phyloP scores from a whole-genome alignment of 2,113 vertebrate species.

The Neofelis nebulosa region DNA sequence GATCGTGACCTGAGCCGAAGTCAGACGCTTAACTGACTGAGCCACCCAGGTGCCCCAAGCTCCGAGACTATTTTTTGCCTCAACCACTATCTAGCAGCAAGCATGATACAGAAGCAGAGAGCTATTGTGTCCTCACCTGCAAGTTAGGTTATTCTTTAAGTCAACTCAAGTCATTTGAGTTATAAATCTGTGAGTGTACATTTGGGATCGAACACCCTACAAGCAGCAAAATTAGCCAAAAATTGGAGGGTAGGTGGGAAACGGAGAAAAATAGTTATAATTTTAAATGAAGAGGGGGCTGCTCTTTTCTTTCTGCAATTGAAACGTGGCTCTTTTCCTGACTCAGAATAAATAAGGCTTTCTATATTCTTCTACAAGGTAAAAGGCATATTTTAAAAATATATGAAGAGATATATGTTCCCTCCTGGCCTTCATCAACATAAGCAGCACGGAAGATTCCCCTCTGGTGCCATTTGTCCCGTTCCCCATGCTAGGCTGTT shows the following conservation, averaged over 20 bases:
- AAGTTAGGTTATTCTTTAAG: background rate
- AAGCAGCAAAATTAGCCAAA: background rate
- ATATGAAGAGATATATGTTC: background rate
- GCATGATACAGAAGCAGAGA: background rate
- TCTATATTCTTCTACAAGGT: background rate
- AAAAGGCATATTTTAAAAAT: background rate
- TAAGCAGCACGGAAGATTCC: background rate
- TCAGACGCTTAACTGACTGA: too few relatives aligned
- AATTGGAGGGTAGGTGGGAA: background rate
- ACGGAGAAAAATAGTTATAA: background rate
- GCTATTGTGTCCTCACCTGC: too few relatives aligned
- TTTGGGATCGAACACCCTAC: fast-evolving
- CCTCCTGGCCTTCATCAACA: background rate
- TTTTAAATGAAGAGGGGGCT: background rate
- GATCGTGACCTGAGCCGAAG: too few relatives aligned
- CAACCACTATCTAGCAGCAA: too few relatives aligned
- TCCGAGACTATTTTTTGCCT: background rate
- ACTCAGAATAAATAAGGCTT: background rate
- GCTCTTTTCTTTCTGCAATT: background rate
- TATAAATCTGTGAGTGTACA: background rate
- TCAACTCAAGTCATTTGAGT: background rate
- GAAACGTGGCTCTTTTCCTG: background rate
- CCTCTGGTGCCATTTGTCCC: background rate
- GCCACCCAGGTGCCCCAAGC: too few relatives aligned
- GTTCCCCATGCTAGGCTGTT: background rate